These are phyloP conservation scores for Gobio gobio DNA, from an alignment of 2,113 vertebrate genomes.

Conservation along the genomic window DNA sequence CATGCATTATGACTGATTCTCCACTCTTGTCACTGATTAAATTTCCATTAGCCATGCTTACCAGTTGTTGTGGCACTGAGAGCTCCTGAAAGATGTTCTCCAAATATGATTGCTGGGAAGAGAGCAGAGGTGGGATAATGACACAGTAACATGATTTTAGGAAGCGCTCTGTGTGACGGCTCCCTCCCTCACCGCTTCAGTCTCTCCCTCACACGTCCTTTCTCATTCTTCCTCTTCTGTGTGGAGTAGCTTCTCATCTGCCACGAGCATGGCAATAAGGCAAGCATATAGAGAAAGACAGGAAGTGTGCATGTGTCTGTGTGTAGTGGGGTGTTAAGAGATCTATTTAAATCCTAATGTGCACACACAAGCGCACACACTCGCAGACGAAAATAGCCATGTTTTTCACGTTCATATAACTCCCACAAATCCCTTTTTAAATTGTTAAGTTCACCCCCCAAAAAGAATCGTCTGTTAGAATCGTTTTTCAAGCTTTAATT, in stretches of 20 bases:
- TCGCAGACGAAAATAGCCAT: neutral
- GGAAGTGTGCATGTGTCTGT: neutral
- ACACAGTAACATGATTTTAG: conserved; percentile 63
- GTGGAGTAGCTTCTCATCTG: conserved; percentile 26
- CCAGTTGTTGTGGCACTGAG: conserved; percentile 62
- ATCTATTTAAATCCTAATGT: conserved; percentile 43
- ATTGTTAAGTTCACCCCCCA: neutral
- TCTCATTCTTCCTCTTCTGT: conserved; percentile 10
- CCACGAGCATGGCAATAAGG: conserved; percentile 34
- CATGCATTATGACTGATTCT: conserved; percentile 74
- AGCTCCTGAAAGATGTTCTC: conserved; percentile 69
- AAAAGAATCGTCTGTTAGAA: too few relatives aligned
- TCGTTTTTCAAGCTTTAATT: too few relatives aligned
- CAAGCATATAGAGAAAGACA: conserved; percentile 9
- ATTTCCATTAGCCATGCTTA: conserved; percentile 79
- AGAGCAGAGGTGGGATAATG: conserved; percentile 68
- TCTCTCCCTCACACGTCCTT: conserved; percentile 11
- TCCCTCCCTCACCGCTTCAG: conserved; percentile 15
- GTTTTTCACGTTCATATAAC: neutral
- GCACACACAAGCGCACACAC: neutral
- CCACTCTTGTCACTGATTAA: conserved; percentile 76
- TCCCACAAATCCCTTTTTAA: neutral
- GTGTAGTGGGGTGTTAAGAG: conserved; percentile 32
- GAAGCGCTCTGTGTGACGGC: conserved; percentile 59
- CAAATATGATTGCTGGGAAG: conserved; percentile 67